Base-by-base conservation (phyloP, 2,888 invertebrate species). In the Girardia tigrina region DNA sequence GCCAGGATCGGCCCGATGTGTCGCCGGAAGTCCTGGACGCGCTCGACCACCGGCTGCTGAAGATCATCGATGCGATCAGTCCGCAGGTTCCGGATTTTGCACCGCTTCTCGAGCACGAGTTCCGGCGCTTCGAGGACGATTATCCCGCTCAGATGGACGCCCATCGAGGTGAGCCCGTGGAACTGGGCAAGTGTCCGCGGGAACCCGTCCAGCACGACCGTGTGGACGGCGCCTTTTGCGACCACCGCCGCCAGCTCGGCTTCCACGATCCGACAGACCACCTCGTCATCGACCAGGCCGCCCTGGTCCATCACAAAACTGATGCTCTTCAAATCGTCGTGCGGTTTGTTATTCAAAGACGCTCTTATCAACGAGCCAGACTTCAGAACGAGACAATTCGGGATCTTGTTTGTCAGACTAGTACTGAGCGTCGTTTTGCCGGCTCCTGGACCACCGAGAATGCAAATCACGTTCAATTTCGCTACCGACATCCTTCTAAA, bases 51-150 rank as follows among this genome's bases (percentile, higher is more conserved):
- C n/a, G 56, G 56, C n/a, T 56, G 56, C n/a, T 56, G 56, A 6
- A 56, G 23, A 56, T 56, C 56, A 56, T 56, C 56, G 4, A 56
- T 56, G n/a, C 56, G 56, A 56, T 56, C 56, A 20, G 56, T 56
- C 4, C 56, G 56, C n/a, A 56, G 23, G 23, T 56, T 56, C 4
- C 56, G 56, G n/a, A 56, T 56, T 56, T 56, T 56, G n/a, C 56
- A 56, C 2, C 56, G 56, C 23, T 56, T 56, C 23, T 56, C 56
- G 2, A 56, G n/a, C 23, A 56, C 23, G 6, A 56, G n/a, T 56
- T 56, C 56, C 6, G 56, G 56, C n/a, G 56, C 56, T n/a, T 56
- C 56, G 8, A 56, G n/a, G 23, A 56, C n/a, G 4, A 56, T 56
- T 16, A 56, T 16, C 2, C 56, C 56, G 23, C 56, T 20, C 23